Percentiles rank a stretch among this genome's conserved stretches.
phyloP scores from a whole-genome alignment of 1,140 invertebrate genomes.

The Orchestia grillus region DNA sequence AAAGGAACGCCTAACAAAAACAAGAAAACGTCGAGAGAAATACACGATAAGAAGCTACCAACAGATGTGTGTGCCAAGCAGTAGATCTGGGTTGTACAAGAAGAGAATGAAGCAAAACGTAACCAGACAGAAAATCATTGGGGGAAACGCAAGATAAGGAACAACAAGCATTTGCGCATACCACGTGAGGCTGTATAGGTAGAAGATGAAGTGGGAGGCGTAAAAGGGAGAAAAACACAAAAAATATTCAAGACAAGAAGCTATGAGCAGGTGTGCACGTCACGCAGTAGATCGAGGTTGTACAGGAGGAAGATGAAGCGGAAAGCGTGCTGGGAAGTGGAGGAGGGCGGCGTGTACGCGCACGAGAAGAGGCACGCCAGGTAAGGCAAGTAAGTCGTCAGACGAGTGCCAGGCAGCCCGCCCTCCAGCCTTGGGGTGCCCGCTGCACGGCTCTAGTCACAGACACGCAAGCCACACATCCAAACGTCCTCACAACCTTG shows the following conservation, averaged over 20 bases:
- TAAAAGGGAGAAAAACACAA: background rate
- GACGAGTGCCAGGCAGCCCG: background rate
- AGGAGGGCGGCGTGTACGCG: background rate
- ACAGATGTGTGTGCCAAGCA: no score
- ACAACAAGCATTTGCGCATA: no score
- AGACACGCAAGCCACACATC: background rate
- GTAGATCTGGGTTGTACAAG: no score
- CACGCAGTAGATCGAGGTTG: background rate
- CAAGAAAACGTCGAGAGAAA: no score
- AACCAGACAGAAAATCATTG: no score
- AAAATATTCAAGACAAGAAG: background rate
- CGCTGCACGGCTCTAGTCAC: background rate
- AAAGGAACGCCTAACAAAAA: no score
- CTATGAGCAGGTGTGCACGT: background rate
- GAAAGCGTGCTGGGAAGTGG: background rate
- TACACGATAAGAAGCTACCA: no score
- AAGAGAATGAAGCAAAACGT: no score
- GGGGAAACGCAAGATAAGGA: no score
- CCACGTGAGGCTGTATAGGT: no score
- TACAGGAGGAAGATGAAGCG: background rate
- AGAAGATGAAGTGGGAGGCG: background rate
- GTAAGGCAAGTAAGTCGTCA: background rate
- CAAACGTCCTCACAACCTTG: background rate
- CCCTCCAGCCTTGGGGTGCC: background rate
- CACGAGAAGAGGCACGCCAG: background rate